Evolutionary conservation across 2,113 vertebrate genomes (phyloP).

Genomic region (Rhinoptilus africanus): DNA sequence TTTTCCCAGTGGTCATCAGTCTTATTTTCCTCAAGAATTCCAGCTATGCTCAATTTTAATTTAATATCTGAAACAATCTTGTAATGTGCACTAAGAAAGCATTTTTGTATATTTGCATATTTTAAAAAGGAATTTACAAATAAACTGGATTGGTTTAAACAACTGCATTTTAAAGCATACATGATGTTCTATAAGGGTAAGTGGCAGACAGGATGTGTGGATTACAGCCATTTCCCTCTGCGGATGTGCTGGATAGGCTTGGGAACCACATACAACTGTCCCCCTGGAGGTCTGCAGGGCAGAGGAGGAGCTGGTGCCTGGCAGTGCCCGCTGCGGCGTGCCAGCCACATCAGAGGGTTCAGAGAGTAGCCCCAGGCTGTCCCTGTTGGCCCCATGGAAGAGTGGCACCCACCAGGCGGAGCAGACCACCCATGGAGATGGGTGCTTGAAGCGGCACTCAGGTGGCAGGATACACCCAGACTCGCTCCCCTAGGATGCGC

Average conservation of each 20-base stretch:
- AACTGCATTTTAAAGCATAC: neutral
- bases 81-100: neutral
- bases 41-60: neutral
- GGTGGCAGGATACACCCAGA: neutral
- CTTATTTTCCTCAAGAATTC: slow-evolving; percentile 1
- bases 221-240: neutral
- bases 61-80: neutral
- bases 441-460: neutral
- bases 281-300: neutral
- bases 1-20: neutral
- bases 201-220: neutral
- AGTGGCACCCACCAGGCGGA: accelerated
- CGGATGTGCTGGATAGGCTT: neutral
- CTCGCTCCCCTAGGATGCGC: neutral
- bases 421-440: accelerated
- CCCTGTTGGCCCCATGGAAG: neutral
- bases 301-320: neutral
- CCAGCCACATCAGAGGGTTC: neutral
- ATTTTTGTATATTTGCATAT: neutral
- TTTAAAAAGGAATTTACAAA: neutral
- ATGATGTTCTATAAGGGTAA: neutral
- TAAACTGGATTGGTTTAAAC: neutral
- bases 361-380: accelerated
- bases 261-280: neutral
- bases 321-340: accelerated